Conservation (phyloP, 1,140 invertebrate species). For the Drosophila persimilis region DNA sequence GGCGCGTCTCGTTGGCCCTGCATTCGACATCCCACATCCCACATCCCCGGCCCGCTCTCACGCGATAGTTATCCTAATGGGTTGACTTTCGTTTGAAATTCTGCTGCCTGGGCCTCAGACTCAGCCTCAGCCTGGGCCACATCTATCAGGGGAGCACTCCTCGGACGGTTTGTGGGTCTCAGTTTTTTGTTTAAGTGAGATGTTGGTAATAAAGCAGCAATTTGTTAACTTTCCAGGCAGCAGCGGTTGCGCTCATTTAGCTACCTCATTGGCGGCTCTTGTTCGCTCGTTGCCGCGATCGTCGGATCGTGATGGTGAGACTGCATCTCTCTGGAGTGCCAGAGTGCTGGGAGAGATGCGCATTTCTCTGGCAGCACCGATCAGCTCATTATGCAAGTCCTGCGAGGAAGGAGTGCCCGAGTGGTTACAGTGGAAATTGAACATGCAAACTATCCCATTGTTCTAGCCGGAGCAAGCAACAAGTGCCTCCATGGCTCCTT, state of each 20-base stretch:
- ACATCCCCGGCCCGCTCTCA: conserved; percentile 33
- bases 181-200: conserved; percentile 72
- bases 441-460: conserved; percentile 77
- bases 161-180: conserved; percentile 13
- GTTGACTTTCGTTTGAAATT: conserved; percentile 72
- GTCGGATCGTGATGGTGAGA: conserved; percentile 43
- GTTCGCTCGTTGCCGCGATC: conserved; percentile 49
- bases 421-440: conserved; percentile 48
- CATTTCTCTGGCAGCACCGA: conserved; percentile 12
- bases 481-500: conserved; percentile 40
- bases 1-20: conserved; percentile 34
- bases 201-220: conserved; percentile 80
- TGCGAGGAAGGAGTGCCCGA: conserved; percentile 8
- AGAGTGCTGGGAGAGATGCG: conserved; percentile 29
- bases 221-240: conserved; percentile 72
- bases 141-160: conserved; percentile 62
- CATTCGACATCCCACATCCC: conserved; percentile 30
- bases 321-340: conserved; percentile 20
- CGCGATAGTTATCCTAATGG: conserved; percentile 81
- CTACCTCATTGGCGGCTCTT: conserved; percentile 80
- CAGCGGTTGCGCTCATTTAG: conserved; percentile 65
- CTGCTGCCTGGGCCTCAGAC: background rate
- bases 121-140: conserved; percentile 38
- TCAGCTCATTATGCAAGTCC: conserved; percentile 60
- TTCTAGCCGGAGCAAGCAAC: conserved; percentile 53